Evolutionary conservation across 2,797 vertebrate species (phyloP).

Genomic region (Pyrocephalus nanus): DNA sequence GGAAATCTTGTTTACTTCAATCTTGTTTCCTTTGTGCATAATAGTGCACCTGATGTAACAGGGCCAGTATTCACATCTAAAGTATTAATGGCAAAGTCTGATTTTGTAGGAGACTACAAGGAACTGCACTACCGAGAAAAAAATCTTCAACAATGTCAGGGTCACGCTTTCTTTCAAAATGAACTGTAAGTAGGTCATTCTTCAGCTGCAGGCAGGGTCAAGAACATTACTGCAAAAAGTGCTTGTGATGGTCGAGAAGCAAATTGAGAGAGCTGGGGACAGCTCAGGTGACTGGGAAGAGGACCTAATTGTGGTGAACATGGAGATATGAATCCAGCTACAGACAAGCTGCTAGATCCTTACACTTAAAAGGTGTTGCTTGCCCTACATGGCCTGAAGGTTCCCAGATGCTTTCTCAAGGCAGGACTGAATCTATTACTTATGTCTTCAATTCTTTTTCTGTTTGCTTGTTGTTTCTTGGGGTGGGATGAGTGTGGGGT

Average conservation of each 20-base stretch:
- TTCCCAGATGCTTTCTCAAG: background rate
- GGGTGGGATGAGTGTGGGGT: background rate
- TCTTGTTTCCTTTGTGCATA: constrained; percentile 60
- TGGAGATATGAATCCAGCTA: background rate
- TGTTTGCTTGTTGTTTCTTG: background rate
- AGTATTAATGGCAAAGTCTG: constrained; percentile 62
- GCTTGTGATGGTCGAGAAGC: background rate
- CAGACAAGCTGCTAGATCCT: background rate
- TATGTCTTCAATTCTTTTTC: background rate
- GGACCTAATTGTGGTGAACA: background rate
- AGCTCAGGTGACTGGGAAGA: background rate
- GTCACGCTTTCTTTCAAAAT: constrained; percentile 42
- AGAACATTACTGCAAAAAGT: background rate
- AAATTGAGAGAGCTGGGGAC: background rate
- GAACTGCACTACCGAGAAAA: constrained; percentile 52
- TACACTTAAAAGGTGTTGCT: background rate
- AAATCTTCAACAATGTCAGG: constrained; percentile 1
- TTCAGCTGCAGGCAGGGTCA: background rate
- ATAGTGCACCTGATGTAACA: constrained; percentile 57
- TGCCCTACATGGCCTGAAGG: background rate
- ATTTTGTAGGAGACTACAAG: constrained; percentile 58
- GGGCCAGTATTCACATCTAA: constrained; percentile 49
- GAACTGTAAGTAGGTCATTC: constrained; percentile 53
- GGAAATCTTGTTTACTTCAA: constrained; percentile 62
- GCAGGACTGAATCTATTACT: background rate